Evolutionary conservation across 2,888 invertebrate genomes (phyloP).

Genomic region (Macaria liturata): DNA sequence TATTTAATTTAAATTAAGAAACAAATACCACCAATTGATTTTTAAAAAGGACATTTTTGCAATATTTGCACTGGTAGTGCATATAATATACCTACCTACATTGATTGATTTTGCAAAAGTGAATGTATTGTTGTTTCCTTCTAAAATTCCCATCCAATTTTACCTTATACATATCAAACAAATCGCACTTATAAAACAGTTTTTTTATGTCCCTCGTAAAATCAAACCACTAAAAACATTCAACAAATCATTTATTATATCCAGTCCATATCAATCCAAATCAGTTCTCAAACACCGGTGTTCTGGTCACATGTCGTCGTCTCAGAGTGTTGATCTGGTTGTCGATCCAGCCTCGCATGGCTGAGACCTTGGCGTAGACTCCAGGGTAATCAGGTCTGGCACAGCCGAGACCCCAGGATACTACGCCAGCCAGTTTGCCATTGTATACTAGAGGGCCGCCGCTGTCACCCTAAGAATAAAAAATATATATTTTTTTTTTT

Average conservation of each 20-base stretch:
- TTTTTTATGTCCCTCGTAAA: too few species aligned
- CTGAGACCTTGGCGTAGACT: conserved; percentile 73
- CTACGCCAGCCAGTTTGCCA: conserved; percentile 74
- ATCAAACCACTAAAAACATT: not conserved
- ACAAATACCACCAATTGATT: too few species aligned
- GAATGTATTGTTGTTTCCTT: too few species aligned
- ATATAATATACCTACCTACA: too few species aligned
- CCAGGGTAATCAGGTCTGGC: conserved; percentile 74
- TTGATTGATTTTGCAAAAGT: too few species aligned
- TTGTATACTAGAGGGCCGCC: conserved; percentile 72
- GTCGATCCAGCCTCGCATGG: conserved; percentile 68
- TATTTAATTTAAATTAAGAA: too few species aligned
- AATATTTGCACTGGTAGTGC: too few species aligned
- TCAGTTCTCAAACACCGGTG: not conserved
- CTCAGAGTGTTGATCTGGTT: conserved; percentile 50
- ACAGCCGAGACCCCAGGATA: conserved; percentile 76
- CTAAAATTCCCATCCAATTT: too few species aligned
- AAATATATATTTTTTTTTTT: too few species aligned
- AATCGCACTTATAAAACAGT: too few species aligned
- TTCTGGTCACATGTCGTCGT: conserved; percentile 20
- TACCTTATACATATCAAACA: too few species aligned
- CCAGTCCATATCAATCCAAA: not conserved
- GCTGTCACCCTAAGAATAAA: conserved; percentile 70
- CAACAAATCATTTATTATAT: conserved; percentile 6
- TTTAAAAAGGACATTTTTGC: too few species aligned